Conservation (phyloP, 2,113 vertebrate genomes). For the Phoxinus phoxinus region DNA sequence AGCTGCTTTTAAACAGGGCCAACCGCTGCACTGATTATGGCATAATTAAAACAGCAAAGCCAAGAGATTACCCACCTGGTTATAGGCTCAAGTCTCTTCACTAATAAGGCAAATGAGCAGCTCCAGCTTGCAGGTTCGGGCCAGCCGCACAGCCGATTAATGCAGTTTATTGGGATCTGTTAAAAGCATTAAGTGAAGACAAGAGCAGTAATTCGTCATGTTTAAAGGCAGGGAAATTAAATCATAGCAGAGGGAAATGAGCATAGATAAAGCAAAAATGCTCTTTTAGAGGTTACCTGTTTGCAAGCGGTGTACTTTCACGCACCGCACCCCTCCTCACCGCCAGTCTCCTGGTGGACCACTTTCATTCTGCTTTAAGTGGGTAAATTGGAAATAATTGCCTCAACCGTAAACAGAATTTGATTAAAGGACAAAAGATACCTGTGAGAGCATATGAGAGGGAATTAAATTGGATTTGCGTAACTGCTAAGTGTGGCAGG, state of each 20-base stretch:
- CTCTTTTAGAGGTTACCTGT: constrained; percentile 77
- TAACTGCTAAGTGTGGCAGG: constrained; percentile 59
- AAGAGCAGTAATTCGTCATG: constrained; percentile 98
- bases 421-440: constrained; percentile 66
- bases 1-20: constrained; percentile 79
- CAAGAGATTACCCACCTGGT: constrained; percentile 99
- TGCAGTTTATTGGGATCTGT: constrained; percentile 99
- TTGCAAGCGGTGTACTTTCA: constrained; percentile 59
- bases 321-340: constrained; percentile 6
- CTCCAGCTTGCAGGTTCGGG: constrained; percentile 82
- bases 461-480: constrained; percentile 60
- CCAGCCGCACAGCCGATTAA: constrained; percentile 93
- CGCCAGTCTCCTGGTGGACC: constrained; percentile 53
- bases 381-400: constrained; percentile 67
- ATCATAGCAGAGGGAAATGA: constrained; percentile 86
- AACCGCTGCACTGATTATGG: constrained; percentile 97
- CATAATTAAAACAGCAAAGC: constrained; percentile 99
- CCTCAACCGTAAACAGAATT: constrained; percentile 65
- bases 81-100: constrained; percentile 88
- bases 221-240: constrained; percentile 98
- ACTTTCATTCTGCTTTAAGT: constrained; percentile 64
- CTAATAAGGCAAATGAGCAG: constrained; percentile 94
- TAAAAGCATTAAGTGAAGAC: constrained; percentile 99
- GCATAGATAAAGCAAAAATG: constrained; percentile 67
- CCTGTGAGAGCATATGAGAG: constrained; percentile 56